Evolutionary conservation across 2,797 vertebrate genomes (phyloP), one percentile per base, ranked within the genome.

Genomic region (Hypotaenidia philippensis): DNA sequence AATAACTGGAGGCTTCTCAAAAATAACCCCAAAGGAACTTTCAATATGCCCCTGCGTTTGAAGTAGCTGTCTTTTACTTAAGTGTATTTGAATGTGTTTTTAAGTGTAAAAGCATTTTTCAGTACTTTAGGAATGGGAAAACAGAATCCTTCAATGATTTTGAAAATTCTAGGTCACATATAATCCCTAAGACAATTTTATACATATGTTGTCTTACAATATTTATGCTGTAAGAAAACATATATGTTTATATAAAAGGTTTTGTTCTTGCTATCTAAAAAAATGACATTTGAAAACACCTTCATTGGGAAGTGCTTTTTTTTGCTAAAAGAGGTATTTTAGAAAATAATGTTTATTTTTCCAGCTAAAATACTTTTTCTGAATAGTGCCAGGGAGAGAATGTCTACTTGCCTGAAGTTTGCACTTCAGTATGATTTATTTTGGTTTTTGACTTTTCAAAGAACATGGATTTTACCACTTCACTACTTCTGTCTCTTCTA

Each of bases 271-370:
- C 36, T 44, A 0, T 52, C 32, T 57, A 11, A 29, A 59, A 23
- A 80, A 74, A 47, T 71, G 13, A 6, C n/a, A 6, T 68, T 78
- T 82, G 50, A 72, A 68, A 91, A 61, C 16, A 14, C 11, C 41
- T 71, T 23, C 3, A n/a, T 50, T 78, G 63, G 44, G 76, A 96
- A 72, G 29, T 41, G 71, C 29, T 60, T 0, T 38, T 57, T 25
- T 53, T 44, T 45, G 65, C 68, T 81, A 29, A 17, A 91, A 75
- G 45, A 50, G 13, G 4, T 63, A 10, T 72, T 69, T 59, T 5
- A 19, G 11, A 64, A 93, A 94, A 77, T 49, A 36, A n/a, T 12
- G 26, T 11, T 32, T 72, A 60, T 82, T 90, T 72, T n/a, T 68
- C 16, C 27, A 65, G 34, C 32, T 13, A 40, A 80, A 89, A 45